These are phyloP conservation scores for Gadus macrocephalus DNA, from an alignment of 2,113 vertebrate genomes.

Conservation along the genomic window DNA sequence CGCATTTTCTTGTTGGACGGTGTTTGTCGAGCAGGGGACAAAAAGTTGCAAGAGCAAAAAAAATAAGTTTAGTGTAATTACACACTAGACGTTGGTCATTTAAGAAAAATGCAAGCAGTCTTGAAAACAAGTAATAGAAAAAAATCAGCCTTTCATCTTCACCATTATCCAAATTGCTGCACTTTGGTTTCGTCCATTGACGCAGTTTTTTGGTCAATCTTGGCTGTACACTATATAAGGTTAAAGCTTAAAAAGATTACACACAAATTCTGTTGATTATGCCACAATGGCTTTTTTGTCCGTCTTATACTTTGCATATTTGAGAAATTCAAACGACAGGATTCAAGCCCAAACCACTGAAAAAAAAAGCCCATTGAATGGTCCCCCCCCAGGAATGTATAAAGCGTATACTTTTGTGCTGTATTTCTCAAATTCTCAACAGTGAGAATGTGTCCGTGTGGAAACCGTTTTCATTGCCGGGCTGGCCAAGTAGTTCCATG, in stretches of 20 bases:
- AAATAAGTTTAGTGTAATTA: conserved; percentile 62
- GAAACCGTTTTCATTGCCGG: conserved; percentile 46
- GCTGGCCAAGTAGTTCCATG: conserved; percentile 50
- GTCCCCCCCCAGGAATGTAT: conserved; percentile 28
- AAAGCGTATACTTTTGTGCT: conserved; percentile 26
- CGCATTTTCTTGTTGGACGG: conserved; percentile 17
- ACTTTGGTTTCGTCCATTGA: conserved; percentile 51
- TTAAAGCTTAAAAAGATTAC: conserved; percentile 47
- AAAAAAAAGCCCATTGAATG: conserved; percentile 28
- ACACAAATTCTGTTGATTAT: conserved; percentile 57
- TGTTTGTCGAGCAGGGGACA: conserved; percentile 33
- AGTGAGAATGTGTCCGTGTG: conserved; percentile 34
- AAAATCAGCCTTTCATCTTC: conserved; percentile 60
- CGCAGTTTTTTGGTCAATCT: conserved; percentile 52
- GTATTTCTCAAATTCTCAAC: conserved; percentile 45
- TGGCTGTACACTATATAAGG: conserved; percentile 35
- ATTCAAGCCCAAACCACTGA: conserved; percentile 12
- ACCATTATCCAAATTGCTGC: conserved; percentile 59
- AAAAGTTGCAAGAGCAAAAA: conserved; percentile 40
- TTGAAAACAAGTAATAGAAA: conserved; percentile 57
- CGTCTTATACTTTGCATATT: conserved; percentile 42
- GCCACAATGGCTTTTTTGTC: conserved; percentile 41
- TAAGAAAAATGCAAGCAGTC: conserved; percentile 59
- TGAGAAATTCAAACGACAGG: conserved; percentile 39
- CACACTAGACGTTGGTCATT: conserved; percentile 57